Evolutionary conservation across 2,797 vertebrate species (phyloP).

Genomic region (Trematomus bernacchii): DNA sequence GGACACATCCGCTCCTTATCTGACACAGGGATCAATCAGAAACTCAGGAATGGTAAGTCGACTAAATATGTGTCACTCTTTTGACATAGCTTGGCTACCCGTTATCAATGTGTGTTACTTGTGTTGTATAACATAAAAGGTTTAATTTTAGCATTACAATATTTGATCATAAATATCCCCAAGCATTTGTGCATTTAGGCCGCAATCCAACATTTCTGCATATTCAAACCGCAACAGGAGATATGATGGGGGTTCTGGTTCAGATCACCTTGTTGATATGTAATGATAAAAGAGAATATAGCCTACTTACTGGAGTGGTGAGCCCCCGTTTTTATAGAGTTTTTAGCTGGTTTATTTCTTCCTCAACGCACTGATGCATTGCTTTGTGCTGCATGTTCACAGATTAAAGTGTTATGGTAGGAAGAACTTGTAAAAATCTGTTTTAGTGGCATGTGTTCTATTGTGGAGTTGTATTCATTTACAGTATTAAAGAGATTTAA

Average conservation of each 20-base stretch:
- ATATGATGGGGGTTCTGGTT: neutral
- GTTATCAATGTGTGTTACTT: neutral
- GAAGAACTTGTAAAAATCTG: neutral
- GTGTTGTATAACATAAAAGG: neutral
- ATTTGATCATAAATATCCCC: neutral
- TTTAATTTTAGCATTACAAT: neutral
- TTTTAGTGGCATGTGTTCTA: neutral
- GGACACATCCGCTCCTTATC: constrained; percentile 94
- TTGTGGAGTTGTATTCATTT: too few species aligned
- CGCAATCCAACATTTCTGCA: neutral
- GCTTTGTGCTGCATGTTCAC: neutral
- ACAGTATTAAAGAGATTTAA: neutral
- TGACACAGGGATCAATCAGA: constrained; percentile 91
- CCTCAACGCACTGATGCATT: neutral
- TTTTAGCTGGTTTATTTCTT: neutral
- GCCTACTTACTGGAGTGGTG: too few species aligned
- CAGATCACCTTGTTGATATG: neutral
- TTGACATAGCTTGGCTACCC: neutral
- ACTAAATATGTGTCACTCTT: neutral
- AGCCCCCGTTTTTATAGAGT: too few species aligned
- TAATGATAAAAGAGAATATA: neutral
- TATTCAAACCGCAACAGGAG: neutral
- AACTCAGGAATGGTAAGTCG: constrained; percentile 88
- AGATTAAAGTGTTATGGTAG: neutral
- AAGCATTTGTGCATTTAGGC: neutral